phyloP scores from a whole-genome alignment of 2,797 vertebrate genomes.

The Acomys russatus region DNA sequence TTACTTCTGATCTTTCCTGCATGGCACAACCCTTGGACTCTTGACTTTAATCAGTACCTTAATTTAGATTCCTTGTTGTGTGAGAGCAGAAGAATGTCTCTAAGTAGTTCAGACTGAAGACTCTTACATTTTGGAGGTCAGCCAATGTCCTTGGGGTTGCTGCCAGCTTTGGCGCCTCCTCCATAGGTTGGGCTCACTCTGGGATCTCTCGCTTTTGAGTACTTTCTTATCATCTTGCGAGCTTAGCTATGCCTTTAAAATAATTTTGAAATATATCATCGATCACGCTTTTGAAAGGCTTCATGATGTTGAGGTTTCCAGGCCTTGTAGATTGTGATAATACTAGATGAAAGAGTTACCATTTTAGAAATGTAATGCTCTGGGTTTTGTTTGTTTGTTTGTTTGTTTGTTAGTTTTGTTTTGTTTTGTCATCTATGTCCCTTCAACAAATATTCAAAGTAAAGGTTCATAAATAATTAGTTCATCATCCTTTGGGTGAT shows the following conservation, averaged over 20 bases:
- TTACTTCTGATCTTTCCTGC: not conserved
- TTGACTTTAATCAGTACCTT: slow-evolving; percentile 44
- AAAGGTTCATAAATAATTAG: not conserved
- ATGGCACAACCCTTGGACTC: not conserved
- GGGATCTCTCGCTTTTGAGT: slow-evolving; percentile 4
- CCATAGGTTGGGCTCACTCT: not conserved
- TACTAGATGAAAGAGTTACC: not conserved
- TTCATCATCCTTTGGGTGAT: not conserved
- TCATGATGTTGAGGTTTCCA: not conserved
- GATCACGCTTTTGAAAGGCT: slow-evolving; percentile 28
- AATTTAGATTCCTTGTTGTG: slow-evolving; percentile 22
- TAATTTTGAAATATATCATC: not conserved
- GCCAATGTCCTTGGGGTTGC: not conserved
- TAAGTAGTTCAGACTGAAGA: not conserved
- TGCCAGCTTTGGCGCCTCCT: slow-evolving; percentile 20
- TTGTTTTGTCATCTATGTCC: not conserved
- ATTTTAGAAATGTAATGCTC: slow-evolving; percentile 25
- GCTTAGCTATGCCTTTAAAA: slow-evolving; percentile 61
- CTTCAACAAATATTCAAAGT: not conserved
- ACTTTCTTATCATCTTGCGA: slow-evolving; percentile 19
- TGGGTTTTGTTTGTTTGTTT: too few relatives aligned
- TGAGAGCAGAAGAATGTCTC: not conserved
- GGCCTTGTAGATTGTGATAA: not conserved
- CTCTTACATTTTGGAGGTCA: slow-evolving; percentile 40
- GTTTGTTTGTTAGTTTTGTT: too few relatives aligned